Base-by-base conservation (phyloP, 2,888 invertebrate species). In the Cosmorhoe ocellata region DNA sequence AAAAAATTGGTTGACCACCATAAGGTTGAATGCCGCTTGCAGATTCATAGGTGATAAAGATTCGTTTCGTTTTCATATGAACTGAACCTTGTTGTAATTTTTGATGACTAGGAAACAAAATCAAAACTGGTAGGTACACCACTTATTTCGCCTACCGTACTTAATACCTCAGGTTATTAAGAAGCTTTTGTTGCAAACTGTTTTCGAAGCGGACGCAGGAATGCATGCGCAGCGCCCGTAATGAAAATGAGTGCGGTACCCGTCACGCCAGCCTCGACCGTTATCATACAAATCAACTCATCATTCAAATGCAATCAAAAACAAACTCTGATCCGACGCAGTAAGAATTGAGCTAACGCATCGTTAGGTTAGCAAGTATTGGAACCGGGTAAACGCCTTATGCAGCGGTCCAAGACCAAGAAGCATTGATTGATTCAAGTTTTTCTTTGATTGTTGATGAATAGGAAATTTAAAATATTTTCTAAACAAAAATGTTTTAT, bases 211-310 rank as follows among this genome's bases (percentile, higher is more conserved):
- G 53, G 51, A 56, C 56, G 22, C 22, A 22, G 60, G 80, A 82
- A 84, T 84, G 81, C 80, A 76, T 36, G 71, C 74, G 66, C 69
- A 55, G 69, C 58, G 64, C 69, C 59, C 71, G 66, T 76, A 74
- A 76, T 77, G 78, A 79, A 79, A 79, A 79, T 76, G 62, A 75
- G 71, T 73, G 68, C 71, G 61, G 67, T 70, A 72, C 72, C 69
- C 80, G 73, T 77, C 81, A 79, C 72, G 75, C 69, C 62, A 61
- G 68, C 64, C 63, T 63, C 63, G 65, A 81, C 84, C 79, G 84
- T 83, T 84, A 84, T 56, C 48, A 56, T 39, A 59, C 60, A 55
- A 59, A 57, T 41, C 34, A 46, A 49, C 39, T 37, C 36, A 27
- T 37, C 36, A 45, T 53, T 49, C 47, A 59, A 48, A 64, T 47